Evolutionary conservation across 1,140 invertebrate genomes (phyloP), one percentile per base, ranked within the genome.

Genomic region (Conus betulinus): DNA sequence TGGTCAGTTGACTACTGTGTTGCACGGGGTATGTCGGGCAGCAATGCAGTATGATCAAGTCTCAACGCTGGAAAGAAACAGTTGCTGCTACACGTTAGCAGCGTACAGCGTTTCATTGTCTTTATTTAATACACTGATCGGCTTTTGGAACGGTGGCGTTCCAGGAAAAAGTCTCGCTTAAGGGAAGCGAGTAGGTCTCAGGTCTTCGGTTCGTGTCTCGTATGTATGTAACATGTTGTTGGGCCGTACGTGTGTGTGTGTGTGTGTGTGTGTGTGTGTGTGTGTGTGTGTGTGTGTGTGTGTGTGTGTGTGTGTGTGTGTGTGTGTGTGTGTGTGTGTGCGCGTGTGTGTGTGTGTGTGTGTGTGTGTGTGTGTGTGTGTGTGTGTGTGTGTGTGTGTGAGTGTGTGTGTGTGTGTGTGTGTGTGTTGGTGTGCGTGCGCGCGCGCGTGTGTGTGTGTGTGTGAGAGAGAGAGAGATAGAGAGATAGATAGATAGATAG

Each of bases 341-440:
- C 23, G 71, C 23, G 71, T 76, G 71, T 76, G n/a, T 76, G 71
- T 76, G 71, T 76, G 3, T 76, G 71, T 76, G 71, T 76, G n/a
- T 76, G 71, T 76, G 6, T 76, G 71, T 76, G 71, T 3, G 3
- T 76, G 71, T 6, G 71, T 76, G 71, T 76, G 71, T 76, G 71
- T 4, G 71, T 76, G 71, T 74, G 17, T 3, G 71, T 76, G 17
- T 76, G 71, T 76, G 17, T 76, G 71, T 76, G 17, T 76, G 71
- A 11, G 17, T 76, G 71, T 74, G 17, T 76, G 71, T n/a, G 17
- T 76, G 71, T n/a, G 17, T 76, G 71, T n/a, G 17, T 76, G 71
- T n/a, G n/a, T 8, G 13, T 13, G 8, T 0, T 0, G 13, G 71
- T 76, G 17, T 76, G 71, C 23, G 17, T 76, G 71, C 6, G 39